Evolutionary conservation across 2,797 vertebrate genomes (phyloP).

Genomic region (Crenuchus spilurus): DNA sequence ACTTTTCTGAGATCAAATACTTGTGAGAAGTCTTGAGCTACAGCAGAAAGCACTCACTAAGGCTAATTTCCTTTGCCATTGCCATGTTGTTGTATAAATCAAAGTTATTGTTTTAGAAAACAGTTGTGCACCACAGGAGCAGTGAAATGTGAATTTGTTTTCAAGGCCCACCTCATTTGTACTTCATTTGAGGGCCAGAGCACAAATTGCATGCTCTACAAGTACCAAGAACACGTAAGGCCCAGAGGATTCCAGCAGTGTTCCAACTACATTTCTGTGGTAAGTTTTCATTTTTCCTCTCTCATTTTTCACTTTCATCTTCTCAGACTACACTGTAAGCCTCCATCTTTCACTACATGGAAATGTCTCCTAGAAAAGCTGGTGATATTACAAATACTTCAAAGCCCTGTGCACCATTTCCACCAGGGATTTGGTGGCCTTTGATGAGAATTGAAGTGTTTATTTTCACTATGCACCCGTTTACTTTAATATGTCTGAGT

Average conservation of each 20-base stretch:
- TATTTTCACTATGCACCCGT: constrained; percentile 51
- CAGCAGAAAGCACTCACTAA: constrained; percentile 28
- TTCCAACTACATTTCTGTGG: constrained; percentile 45
- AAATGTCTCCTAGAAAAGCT: constrained; percentile 42
- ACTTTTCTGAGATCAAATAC: constrained; percentile 40
- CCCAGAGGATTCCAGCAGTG: constrained; percentile 19
- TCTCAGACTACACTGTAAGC: constrained; percentile 3
- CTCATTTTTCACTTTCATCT: constrained; percentile 16
- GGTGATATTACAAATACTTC: constrained; percentile 53
- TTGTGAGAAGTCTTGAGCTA: constrained; percentile 41
- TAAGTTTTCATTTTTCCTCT: constrained; percentile 27
- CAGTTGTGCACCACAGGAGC: constrained; percentile 53
- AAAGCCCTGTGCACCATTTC: constrained; percentile 49
- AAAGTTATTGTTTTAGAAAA: constrained; percentile 61
- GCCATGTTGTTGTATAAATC: constrained; percentile 58
- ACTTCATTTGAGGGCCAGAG: constrained; percentile 53
- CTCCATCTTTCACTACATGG: constrained; percentile 32
- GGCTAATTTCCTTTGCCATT: constrained; percentile 40
- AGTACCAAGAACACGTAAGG: constrained; percentile 35
- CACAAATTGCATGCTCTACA: constrained; percentile 59
- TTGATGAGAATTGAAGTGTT: constrained; percentile 51
- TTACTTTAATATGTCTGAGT: constrained; percentile 39
- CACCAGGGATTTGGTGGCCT: constrained; percentile 34
- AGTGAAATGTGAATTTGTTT: constrained; percentile 50
- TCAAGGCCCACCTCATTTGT: constrained; percentile 50